Evolutionary conservation across 2,113 vertebrate species (phyloP), one percentile per base, ranked within the genome.

Genomic region (Poecilia latipinna): DNA sequence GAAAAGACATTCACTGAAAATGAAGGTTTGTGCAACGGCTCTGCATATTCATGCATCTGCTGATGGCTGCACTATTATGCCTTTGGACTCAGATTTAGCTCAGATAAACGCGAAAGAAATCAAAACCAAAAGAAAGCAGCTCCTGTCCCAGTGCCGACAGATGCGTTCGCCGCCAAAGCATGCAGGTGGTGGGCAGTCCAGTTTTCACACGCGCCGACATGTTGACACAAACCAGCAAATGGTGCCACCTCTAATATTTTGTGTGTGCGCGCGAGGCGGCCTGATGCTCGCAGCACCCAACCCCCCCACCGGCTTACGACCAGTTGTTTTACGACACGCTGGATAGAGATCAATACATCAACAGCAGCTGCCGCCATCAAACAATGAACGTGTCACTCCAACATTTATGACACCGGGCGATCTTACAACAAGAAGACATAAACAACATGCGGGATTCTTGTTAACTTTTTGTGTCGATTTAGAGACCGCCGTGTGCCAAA

Each of bases 221-320:
- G 86, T 85, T 70, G 79, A 84, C 87, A 84, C 68, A 82, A 72
- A 72, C 84, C 88, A 93, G 86, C 86, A 89, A 86, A 87, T 87
- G 88, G 89, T 86, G 80, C 86, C 79, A 88, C 75, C 80, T 75
- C 62, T 79, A 84, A 90, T 88, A 89, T 74, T 71, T 33, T 37
- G 29, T 29, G 3, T 83, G 72, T 74, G 33, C 62, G 74, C 1
- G 0, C 32, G 37, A 75, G 61, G 82, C 28, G 61, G 82, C 28
- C 2, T 65, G 60, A 75, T 32, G 42, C 29, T 70, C 75, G 7
- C 37, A 33, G 19, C n/a, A 4, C 29, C 19, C 39, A 1, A 4
- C 1, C 1, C 28, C 28, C 48, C 26, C 39, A n/a, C 19, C 48
- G 51, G n/a, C 57, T 28, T 22, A 61, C 66, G 42, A 35, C 74